Conservation (phyloP, 2,797 vertebrate genomes). For the Strix occidentalis region DNA sequence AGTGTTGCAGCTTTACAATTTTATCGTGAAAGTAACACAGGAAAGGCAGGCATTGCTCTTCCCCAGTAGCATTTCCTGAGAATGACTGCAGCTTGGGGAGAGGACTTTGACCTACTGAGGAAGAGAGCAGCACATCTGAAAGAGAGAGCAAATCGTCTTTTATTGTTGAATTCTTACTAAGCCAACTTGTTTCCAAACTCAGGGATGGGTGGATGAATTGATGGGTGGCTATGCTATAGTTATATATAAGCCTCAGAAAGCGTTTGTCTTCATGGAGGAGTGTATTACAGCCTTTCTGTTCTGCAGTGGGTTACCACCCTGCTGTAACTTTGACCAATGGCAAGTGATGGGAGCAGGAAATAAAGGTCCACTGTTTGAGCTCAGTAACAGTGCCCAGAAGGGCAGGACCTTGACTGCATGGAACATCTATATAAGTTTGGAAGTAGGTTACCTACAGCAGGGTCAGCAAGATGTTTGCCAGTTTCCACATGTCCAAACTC, state of each 20-base stretch:
- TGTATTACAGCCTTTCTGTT: neutral
- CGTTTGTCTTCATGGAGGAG: neutral
- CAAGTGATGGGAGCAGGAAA: neutral
- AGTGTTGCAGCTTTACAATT: neutral
- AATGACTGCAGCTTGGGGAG: neutral
- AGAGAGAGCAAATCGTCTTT: neutral
- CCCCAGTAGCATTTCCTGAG: neutral
- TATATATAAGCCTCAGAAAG: neutral
- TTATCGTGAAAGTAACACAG: neutral
- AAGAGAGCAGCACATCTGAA: neutral
- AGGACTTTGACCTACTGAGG: neutral
- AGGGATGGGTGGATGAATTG: neutral
- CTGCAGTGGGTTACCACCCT: neutral
- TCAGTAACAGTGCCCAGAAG: neutral
- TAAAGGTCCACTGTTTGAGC: neutral
- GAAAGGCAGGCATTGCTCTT: neutral
- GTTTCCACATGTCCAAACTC: neutral
- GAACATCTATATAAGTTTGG: neutral
- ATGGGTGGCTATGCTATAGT: neutral
- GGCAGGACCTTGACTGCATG: fast-evolving
- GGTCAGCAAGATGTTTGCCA: neutral
- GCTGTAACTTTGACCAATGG: neutral
- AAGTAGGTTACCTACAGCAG: neutral
- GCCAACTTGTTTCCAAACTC: neutral
- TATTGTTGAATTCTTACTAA: neutral